Evolutionary conservation across 1,140 invertebrate genomes (phyloP).

Genomic region (Cherax quadricarinatus): DNA sequence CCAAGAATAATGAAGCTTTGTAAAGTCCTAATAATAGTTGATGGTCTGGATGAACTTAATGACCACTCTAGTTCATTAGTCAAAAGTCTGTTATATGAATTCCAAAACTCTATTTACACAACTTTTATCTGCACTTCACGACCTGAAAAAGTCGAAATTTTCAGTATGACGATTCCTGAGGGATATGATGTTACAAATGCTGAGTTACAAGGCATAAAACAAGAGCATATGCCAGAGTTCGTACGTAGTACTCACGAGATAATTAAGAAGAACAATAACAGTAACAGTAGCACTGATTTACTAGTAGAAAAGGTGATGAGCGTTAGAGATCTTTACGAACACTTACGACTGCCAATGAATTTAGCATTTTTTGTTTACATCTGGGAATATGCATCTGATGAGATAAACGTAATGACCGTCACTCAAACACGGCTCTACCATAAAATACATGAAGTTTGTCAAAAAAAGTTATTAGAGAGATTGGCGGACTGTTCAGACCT

Average conservation of each 20-base stretch:
- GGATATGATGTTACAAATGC: slow-evolving; percentile 7
- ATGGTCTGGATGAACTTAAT: slow-evolving; percentile 24
- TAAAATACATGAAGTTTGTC: slow-evolving; percentile 3
- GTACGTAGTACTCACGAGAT: background rate
- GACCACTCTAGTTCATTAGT: slow-evolving; percentile 3
- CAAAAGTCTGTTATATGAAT: background rate
- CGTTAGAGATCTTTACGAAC: background rate
- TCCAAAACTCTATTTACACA: background rate
- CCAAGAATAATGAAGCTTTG: background rate
- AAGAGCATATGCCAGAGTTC: background rate
- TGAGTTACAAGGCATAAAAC: slow-evolving; percentile 17
- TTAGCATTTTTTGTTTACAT: background rate
- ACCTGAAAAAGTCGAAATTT: slow-evolving; percentile 14
- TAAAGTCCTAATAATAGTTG: background rate
- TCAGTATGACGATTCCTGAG: background rate
- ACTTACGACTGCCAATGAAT: slow-evolving; percentile 14
- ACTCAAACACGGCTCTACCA: background rate
- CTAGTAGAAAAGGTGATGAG: background rate
- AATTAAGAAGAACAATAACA: background rate
- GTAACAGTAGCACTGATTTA: background rate
- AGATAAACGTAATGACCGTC: background rate
- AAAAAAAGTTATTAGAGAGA: background rate
- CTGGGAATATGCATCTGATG: too few species aligned
- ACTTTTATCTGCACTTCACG: slow-evolving; percentile 24
- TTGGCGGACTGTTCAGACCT: background rate